A percentile compares a stretch with the other conserved stretches of the same genome.
These are phyloP conservation scores for Tetanocera ferruginea DNA, from an alignment of 2,888 invertebrate genomes.

Conservation along the genomic window DNA sequence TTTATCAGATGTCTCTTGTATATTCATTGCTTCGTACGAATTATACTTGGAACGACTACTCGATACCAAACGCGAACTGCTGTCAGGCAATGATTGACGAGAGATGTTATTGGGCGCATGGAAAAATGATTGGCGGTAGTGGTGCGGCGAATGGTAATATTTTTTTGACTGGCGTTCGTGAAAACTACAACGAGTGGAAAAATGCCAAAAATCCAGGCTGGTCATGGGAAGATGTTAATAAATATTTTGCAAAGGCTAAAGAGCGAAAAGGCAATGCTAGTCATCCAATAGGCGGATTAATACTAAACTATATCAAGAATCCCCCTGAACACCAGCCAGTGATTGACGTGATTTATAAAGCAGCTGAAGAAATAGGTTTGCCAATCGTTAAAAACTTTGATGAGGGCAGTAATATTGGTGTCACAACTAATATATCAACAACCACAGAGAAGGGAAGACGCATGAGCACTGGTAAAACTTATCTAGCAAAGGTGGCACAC, in stretches of 20 bases:
- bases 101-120: slow-evolving; percentile 73
- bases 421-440: slow-evolving; percentile 72
- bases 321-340: slow-evolving; percentile 57
- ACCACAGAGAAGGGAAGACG: slow-evolving; percentile 73
- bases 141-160: slow-evolving; percentile 76
- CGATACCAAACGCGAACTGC: slow-evolving; percentile 54
- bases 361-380: slow-evolving; percentile 77
- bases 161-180: slow-evolving; percentile 73
- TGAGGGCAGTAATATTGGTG: slow-evolving; percentile 72
- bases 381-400: slow-evolving; percentile 75
- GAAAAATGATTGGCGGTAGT: slow-evolving; percentile 76
- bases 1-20: slow-evolving; percentile 54
- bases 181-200: slow-evolving; percentile 74
- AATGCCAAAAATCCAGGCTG: slow-evolving; percentile 72
- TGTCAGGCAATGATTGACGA: slow-evolving; percentile 56
- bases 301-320: slow-evolving; percentile 62
- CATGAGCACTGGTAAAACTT: slow-evolving; percentile 73
- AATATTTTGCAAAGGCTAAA: slow-evolving; percentile 71
- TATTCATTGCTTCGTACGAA: slow-evolving; percentile 53
- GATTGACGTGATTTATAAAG: slow-evolving; percentile 71
- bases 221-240: slow-evolving; percentile 72
- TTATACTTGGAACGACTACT: slow-evolving; percentile 61
- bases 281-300: slow-evolving; percentile 70
- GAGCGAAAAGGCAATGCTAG: slow-evolving; percentile 61
- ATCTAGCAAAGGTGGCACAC: slow-evolving; percentile 63